Base-by-base conservation (phyloP, 2,797 vertebrate genomes). In the Tenualosa ilisha region DNA sequence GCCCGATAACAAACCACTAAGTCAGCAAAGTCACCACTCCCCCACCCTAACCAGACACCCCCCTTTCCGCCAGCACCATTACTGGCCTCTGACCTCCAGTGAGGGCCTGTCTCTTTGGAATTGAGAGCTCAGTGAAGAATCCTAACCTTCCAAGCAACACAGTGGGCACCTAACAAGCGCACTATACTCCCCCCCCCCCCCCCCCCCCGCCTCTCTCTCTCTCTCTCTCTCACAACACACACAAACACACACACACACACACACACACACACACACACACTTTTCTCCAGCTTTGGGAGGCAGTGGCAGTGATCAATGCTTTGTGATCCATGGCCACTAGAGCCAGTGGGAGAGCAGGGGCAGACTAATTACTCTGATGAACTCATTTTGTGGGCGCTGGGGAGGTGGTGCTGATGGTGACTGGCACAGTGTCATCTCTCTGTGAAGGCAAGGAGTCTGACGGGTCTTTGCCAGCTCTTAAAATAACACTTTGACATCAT, bases 401-500 rank as follows among this genome's bases (percentile, higher is more conserved):
- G 68, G 68, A 75, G 68, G 68, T 20, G 24, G 15, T 22, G 68
- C 68, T 75, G 37, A 43, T 43, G 40, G 68, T 75, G 68, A 75
- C 91, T 86, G 84, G 88, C 87, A 88, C 88, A 37, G 90, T 92
- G 92, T 93, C 88, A 90, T 91, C 91, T 91, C 68, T 89, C 88
- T 89, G 91, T 89, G 90, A 90, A 90, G 72, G 37, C 87, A 89
- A 91, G 92, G 90, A 31, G 84, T 0, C 7, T 87, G 88, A 87
- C 85, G 85, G 90, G 20, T 9, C 91, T 93, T 88, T 89, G 85
- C 88, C 91, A 90, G 90, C 87, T 93, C 93, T 93, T 93, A 94
- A 94, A 95, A 95, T 94, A 94, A 94, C 92, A 92, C 91, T 90
- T 84, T 92, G 93, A 94, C 93, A 93, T 85, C 89, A 91, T 90